Evolutionary conservation across 2,888 invertebrate species (phyloP), one percentile per base, ranked within the genome.

Genomic region (Philereme transversata): DNA sequence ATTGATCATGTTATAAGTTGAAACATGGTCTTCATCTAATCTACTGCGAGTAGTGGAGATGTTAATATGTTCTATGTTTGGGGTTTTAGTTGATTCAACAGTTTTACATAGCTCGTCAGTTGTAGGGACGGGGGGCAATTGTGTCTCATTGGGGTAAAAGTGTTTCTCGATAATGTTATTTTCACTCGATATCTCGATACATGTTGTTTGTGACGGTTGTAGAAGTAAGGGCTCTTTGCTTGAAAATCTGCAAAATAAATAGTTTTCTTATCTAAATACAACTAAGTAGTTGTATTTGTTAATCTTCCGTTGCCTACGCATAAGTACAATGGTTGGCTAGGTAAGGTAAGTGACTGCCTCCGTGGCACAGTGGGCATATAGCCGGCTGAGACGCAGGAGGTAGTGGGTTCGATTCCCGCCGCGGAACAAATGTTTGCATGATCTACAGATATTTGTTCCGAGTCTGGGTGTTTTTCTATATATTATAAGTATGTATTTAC

Each of bases 21-120:
- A 47, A 43, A 62, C 9, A 36, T 49, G 59, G 5, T 6, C n/a
- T 9, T 48, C 56, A 9, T 47, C 38, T 47, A 4, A 34, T 52
- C 5, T 9, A 34, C 44, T 40, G n/a, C 5, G 10, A 45, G 5
- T 44, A 8, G 47, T 11, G 35, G 34, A n/a, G 8, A 22, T 35
- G 6, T 22, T 44, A 5, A 44, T 22, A 22, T 36, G 10, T 38
- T 46, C 46, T 43, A 40, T 38, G 10, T 43, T 48, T 8, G 3
- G 10, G 5, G 5, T 34, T 50, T 44, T 7, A 10, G n/a, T 34
- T 52, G 44, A 6, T 49, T 49, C 44, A 9, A 63, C 33, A 8
- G 62, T 57, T 64, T 64, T 56, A 22, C 67, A 40, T 11, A 65
- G 44, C 53, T 64, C 52, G 35, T 41, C 48, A 4, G 51, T 35